Percentiles rank a stretch among this genome's conserved stretches.
phyloP scores from a whole-genome alignment of 2,797 vertebrate genomes.

The Triplophysa bombifrons region DNA sequence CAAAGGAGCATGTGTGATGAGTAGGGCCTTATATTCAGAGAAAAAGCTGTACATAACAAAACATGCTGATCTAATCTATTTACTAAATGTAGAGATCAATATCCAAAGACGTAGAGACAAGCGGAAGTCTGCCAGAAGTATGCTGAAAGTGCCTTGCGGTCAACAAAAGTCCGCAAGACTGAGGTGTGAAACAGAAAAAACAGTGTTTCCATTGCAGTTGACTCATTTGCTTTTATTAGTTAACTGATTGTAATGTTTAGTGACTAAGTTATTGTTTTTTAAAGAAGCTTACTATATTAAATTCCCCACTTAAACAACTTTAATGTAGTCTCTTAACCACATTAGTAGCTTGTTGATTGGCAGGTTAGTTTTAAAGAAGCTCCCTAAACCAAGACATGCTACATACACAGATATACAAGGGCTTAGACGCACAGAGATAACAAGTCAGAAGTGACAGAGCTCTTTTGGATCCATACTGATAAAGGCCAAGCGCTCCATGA shows the following conservation, averaged over 20 bases:
- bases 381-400: too few species aligned
- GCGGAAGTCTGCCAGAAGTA: constrained; percentile 29
- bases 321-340: neutral
- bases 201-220: constrained; percentile 1
- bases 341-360: neutral
- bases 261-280: neutral
- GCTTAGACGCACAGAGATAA: neutral
- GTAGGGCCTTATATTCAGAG: neutral
- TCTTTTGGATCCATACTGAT: constrained; percentile 20
- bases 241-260: neutral
- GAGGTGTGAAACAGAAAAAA: constrained; percentile 23
- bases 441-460: neutral
- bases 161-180: constrained; percentile 16
- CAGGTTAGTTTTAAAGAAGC: neutral
- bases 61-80: neutral
- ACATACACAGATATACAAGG: neutral
- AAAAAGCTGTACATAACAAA: neutral
- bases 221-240: neutral
- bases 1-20: constrained; percentile 27
- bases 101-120: constrained; percentile 6
- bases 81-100: constrained; percentile 8
- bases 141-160: constrained; percentile 6
- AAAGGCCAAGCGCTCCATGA: constrained; percentile 11
- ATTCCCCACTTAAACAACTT: neutral
- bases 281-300: too few species aligned